Percentiles rank a stretch among this genome's conserved stretches.
phyloP scores from a whole-genome alignment of 2,113 vertebrate species.

The Falcunculus frontatus region DNA sequence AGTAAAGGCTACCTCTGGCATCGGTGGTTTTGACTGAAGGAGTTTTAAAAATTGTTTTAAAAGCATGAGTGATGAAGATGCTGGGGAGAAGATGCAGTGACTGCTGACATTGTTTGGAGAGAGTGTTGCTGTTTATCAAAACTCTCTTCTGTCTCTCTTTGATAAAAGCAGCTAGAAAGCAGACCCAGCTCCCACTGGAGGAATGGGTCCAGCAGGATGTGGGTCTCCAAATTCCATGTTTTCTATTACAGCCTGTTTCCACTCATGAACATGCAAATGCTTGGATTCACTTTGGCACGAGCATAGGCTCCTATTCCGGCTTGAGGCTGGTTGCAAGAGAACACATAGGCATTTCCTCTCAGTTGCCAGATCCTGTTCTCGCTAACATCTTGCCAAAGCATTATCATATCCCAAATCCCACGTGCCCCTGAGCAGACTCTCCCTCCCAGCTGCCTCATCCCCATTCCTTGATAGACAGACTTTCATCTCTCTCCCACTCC shows the following conservation, averaged over 20 bases:
- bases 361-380: slow-evolving; percentile 9
- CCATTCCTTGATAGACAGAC: slow-evolving; percentile 15
- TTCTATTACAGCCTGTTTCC: not conserved
- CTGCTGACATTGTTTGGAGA: not conserved
- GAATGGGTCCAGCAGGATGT: accelerated
- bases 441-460: slow-evolving; percentile 14
- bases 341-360: slow-evolving; percentile 18
- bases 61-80: not conserved
- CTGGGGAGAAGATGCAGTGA: not conserved
- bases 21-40: not conserved
- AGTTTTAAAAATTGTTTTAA: not conserved
- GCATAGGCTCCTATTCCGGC: not conserved
- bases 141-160: not conserved
- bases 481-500: not conserved
- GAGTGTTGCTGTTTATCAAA: not conserved
- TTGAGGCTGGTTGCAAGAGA: not conserved
- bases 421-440: not conserved
- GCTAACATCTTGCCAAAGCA: not conserved
- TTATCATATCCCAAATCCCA: slow-evolving; percentile 12
- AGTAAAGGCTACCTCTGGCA: not conserved
- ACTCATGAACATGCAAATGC: not conserved
- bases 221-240: not conserved
- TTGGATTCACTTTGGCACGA: not conserved
- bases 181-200: not conserved
- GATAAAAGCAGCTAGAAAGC: not conserved